These are phyloP conservation scores for Lutjanus erythropterus DNA, from an alignment of 2,113 vertebrate species.

Conservation along the genomic window DNA sequence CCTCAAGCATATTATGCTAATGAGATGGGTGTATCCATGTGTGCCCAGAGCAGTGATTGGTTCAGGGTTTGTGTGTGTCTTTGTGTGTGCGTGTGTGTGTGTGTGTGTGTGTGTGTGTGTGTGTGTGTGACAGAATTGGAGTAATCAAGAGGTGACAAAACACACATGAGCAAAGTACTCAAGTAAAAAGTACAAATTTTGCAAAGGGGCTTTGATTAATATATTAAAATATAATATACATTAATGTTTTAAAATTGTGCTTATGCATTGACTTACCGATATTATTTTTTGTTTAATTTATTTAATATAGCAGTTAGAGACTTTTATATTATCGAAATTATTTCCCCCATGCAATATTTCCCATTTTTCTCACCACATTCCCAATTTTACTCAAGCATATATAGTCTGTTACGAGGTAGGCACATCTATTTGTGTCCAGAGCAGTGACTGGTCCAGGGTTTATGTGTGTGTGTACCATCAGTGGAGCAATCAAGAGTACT, in stretches of 20 bases:
- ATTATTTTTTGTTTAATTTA: too few species aligned
- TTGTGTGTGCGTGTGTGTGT: background rate
- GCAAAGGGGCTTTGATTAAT: too few species aligned
- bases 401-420: background rate
- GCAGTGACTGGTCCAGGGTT: background rate
- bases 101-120: conserved; percentile 7
- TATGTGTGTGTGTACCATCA: background rate
- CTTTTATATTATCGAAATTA: too few species aligned
- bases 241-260: too few species aligned
- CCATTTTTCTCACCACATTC: background rate
- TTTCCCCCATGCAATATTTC: background rate
- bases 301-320: too few species aligned
- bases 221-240: too few species aligned
- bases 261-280: too few species aligned
- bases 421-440: background rate
- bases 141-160: too few species aligned
- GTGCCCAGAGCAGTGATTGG: background rate
- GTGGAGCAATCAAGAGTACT: background rate
- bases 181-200: too few species aligned
- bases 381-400: background rate
- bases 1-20: background rate
- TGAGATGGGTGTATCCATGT: background rate
- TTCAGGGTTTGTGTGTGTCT: background rate
- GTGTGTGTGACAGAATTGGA: conserved; percentile 4
- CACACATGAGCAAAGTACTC: too few species aligned